Percentiles rank a stretch among this genome's conserved stretches.
Conservation (phyloP, 2,113 vertebrate genomes). For the Serinus canaria region DNA sequence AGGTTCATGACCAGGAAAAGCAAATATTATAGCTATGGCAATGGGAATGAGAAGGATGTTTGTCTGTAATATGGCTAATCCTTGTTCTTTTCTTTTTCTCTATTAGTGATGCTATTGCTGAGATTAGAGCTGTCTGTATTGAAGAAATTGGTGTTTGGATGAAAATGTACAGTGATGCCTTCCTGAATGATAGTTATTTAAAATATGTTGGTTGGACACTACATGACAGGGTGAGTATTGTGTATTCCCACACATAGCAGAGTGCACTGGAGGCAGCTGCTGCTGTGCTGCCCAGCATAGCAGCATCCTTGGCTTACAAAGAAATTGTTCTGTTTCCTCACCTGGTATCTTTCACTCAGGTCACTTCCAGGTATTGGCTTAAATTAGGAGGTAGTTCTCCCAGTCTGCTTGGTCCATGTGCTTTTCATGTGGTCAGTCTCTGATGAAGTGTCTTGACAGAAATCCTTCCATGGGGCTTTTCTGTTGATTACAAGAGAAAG, state of each 20-base stretch:
- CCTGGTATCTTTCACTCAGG: background rate
- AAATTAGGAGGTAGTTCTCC: background rate
- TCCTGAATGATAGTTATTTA: constrained; percentile 97
- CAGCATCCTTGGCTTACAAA: background rate
- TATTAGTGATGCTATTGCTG: constrained; percentile 93
- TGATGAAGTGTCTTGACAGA: background rate
- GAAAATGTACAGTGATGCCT: constrained; percentile 99
- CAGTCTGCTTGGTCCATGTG: background rate
- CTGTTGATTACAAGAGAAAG: background rate
- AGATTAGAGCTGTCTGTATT: constrained; percentile 98
- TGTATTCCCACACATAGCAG: background rate
- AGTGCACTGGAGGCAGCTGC: background rate
- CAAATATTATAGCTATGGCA: background rate
- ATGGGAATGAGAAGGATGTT: background rate
- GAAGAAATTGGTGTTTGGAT: constrained; percentile 99
- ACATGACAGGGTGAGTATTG: constrained; percentile 90
- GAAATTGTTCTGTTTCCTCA: background rate
- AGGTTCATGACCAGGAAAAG: background rate
- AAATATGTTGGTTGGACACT: constrained; percentile 99
- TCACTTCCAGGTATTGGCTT: background rate
- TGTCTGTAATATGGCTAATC: background rate
- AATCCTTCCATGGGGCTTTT: background rate
- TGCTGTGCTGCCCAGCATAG: background rate
- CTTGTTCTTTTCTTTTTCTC: background rate
- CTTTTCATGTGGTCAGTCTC: background rate